Percentiles rank a stretch among this genome's conserved stretches.
phyloP scores from a whole-genome alignment of 37 sponge, comb jelly and placozoan species.

The Aplysina aerophoba region DNA sequence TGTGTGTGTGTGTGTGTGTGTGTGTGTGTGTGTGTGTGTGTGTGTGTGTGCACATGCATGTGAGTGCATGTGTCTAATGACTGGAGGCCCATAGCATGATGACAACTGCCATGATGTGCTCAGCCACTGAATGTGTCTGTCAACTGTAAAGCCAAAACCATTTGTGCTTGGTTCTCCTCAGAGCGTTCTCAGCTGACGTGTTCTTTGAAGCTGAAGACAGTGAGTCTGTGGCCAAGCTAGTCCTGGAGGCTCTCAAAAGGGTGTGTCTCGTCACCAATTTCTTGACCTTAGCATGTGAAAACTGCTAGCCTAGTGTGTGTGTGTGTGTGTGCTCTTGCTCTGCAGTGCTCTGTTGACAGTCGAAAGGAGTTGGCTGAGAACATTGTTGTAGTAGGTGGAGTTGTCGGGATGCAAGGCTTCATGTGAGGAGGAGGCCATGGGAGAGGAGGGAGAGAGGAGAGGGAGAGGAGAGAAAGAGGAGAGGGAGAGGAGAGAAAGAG shows the following conservation, averaged over 20 bases:
- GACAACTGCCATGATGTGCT: too few species aligned
- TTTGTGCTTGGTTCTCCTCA: not conserved
- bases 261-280: not conserved
- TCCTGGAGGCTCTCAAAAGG: constrained; percentile 62
- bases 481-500: too few species aligned
- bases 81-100: too few species aligned
- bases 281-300: not conserved
- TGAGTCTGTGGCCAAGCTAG: constrained; percentile 44
- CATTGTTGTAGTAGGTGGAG: constrained; percentile 86
- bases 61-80: too few species aligned
- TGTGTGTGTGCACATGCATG: too few species aligned
- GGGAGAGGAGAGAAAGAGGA: too few species aligned
- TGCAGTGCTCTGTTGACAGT: constrained; percentile 81
- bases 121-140: too few species aligned
- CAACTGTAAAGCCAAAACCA: too few species aligned
- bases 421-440: constrained; percentile 43
- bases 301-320: too few species aligned
- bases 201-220: constrained; percentile 53
- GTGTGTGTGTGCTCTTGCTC: not conserved
- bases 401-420: constrained; percentile 72
- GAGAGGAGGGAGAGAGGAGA: not conserved
- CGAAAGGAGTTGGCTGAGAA: constrained; percentile 72
- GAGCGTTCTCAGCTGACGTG: constrained; percentile 36
- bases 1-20: too few species aligned
- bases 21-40: too few species aligned